Percentiles rank a stretch among this genome's conserved stretches.
These are phyloP conservation scores for Seladonia tumulorum DNA, from an alignment of 2,888 invertebrate species.

Conservation along the genomic window DNA sequence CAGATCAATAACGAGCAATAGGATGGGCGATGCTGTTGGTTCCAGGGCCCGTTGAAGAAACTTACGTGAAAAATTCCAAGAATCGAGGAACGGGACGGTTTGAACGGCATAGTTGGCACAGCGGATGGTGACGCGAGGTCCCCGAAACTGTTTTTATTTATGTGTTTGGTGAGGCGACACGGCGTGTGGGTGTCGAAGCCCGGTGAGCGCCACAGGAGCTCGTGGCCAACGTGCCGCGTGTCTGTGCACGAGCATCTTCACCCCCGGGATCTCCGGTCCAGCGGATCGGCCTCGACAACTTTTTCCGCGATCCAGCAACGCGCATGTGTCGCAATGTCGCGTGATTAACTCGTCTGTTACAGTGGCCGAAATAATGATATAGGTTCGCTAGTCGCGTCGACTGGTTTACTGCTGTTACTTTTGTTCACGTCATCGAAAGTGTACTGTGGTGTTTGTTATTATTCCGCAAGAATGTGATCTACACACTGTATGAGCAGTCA, in stretches of 20 bases:
- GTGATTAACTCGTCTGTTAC: too few species aligned
- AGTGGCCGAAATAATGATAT: too few species aligned
- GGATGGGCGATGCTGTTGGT: background rate
- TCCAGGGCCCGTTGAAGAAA: background rate
- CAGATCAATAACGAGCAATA: background rate
- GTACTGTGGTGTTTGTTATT: too few species aligned
- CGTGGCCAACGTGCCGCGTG: conserved; percentile 69
- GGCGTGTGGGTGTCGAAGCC: conserved; percentile 83
- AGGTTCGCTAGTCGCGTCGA: too few species aligned
- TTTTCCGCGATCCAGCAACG: background rate
- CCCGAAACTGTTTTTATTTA: conserved; percentile 75
- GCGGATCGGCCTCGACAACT: background rate
- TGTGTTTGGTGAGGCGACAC: conserved; percentile 82
- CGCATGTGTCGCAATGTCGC: too few species aligned
- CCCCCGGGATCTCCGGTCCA: conserved; percentile 1
- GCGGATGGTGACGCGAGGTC: conserved; percentile 59
- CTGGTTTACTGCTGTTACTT: too few species aligned
- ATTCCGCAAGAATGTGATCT: too few species aligned
- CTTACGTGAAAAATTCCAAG: conserved; percentile 11
- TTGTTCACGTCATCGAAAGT: too few species aligned
- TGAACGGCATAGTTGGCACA: conserved; percentile 32
- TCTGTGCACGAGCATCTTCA: conserved; percentile 44
- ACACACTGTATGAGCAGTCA: too few species aligned
- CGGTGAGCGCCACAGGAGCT: conserved; percentile 81
- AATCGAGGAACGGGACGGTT: conserved; percentile 16